phyloP scores from a whole-genome alignment of 2,888 invertebrate species.

The Vandiemenella viatica region DNA sequence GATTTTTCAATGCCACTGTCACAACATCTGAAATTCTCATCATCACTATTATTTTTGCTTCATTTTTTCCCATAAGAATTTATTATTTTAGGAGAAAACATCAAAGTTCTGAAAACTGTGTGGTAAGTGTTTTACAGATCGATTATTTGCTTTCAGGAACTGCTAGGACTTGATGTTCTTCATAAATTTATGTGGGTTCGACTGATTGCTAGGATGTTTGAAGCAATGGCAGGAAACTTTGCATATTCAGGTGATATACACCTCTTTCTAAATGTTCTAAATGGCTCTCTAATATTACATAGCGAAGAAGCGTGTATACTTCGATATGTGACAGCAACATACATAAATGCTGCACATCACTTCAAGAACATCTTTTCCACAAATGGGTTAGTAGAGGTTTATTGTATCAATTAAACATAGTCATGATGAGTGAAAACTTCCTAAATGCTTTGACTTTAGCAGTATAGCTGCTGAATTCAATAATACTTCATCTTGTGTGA shows the following conservation, averaged over 20 bases:
- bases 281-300: slow-evolving; percentile 90
- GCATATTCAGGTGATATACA: slow-evolving; percentile 95
- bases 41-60: too few species aligned
- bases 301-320: slow-evolving; percentile 93
- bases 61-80: too few species aligned
- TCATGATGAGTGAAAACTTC: too few species aligned
- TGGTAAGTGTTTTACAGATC: too few species aligned
- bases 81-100: too few species aligned
- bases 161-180: slow-evolving; percentile 83
- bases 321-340: slow-evolving; percentile 89
- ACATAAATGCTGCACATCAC: slow-evolving; percentile 93
- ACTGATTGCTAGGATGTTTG: slow-evolving; percentile 89
- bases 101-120: too few species aligned
- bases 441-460: too few species aligned
- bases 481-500: too few species aligned
- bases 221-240: slow-evolving; percentile 94
- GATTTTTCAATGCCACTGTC: too few species aligned
- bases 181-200: slow-evolving; percentile 99
- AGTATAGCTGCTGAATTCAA: too few species aligned
- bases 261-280: slow-evolving; percentile 90
- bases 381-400: slow-evolving; percentile 49
- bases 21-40: too few species aligned
- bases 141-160: slow-evolving; percentile 40
- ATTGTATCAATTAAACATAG: not conserved
- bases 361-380: slow-evolving; percentile 98